Conservation (phyloP, 2,888 invertebrate genomes). For the Sphaeridia pumilis region DNA sequence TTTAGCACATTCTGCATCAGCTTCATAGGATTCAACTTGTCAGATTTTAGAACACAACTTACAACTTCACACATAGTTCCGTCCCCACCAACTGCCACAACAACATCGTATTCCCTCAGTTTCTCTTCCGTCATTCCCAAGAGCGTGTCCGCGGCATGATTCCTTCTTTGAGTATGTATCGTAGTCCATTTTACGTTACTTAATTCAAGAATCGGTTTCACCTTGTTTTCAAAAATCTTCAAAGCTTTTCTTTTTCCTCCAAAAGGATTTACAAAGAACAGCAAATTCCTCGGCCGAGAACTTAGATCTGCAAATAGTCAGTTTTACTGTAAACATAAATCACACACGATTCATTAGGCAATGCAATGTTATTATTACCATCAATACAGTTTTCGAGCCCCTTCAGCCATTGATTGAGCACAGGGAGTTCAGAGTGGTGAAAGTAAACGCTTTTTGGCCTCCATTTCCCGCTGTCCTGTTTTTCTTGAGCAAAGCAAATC, state of each 20-base stretch:
- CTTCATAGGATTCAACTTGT: no score
- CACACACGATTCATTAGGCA: background rate
- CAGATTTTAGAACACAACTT: slow-evolving; percentile 57
- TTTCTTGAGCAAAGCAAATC: slow-evolving; percentile 30
- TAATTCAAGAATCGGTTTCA: slow-evolving; percentile 52
- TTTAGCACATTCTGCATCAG: background rate
- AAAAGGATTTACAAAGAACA: slow-evolving; percentile 72
- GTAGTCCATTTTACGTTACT: slow-evolving; percentile 56
- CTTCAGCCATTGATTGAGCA: slow-evolving; percentile 30
- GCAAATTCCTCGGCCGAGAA: slow-evolving; percentile 54
- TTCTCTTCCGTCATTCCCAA: slow-evolving; percentile 44
- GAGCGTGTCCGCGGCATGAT: slow-evolving; percentile 62
- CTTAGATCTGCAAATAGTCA: slow-evolving; percentile 42
- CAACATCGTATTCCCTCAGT: slow-evolving; percentile 45
- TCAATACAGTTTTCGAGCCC: slow-evolving; percentile 11
- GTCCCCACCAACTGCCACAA: slow-evolving; percentile 75
- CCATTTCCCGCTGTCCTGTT: slow-evolving; percentile 25
- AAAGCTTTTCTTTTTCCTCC: slow-evolving; percentile 65
- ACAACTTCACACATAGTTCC: slow-evolving; percentile 70
- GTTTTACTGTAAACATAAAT: slow-evolving; percentile 1
- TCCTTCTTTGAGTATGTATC: slow-evolving; percentile 58
- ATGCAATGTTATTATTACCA: background rate
- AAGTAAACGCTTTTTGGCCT: slow-evolving; percentile 21
- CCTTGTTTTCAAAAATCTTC: slow-evolving; percentile 59
- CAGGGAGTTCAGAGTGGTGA: slow-evolving; percentile 24